Base-by-base conservation (phyloP, 2,888 invertebrate species). In the Andrena haemorrhoa region DNA sequence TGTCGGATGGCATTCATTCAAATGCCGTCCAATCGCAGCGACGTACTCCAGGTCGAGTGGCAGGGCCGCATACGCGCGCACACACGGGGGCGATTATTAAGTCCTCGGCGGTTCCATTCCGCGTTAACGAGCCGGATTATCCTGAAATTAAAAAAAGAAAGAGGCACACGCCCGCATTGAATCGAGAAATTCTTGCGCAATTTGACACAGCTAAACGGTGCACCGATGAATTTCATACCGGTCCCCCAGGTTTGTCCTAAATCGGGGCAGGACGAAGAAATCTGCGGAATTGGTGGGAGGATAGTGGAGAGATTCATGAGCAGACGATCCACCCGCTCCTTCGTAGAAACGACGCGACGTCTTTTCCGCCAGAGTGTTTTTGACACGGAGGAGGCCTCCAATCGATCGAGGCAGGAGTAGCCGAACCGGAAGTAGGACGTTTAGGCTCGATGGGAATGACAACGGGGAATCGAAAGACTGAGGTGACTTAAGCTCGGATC, bases 1-100 rank as follows among this genome's bases (percentile, higher is more conserved):
- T 88, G 89, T 84, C 84, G 78, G 82, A 83, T 84, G 78, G 82
- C 84, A 87, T 91, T 91, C 90, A 90, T 91, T 91, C 89, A 90
- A 90, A 90, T 87, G 80, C 82, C 82, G 82, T 82, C 75, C 84
- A 84, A 84, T 84, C 84, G 53, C 83, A 73, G 70, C 83, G 47
- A 66, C 79, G 79, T 73, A 79, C 75, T 72, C 58, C 75, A 73
- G 75, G 74, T 81, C 82, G 82, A 75, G 82, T 69, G 53, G 65
- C 82, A 82, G 82, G 75, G 66, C 66, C 71, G 75, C 51, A 20
- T 20, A 20, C 51, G 20, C 20, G 20, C 20, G 20, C 20, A 61
- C 56, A 60, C 56, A 64, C 66, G 49, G 53, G 51, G 33, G 20
- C 65, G 75, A 66, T 75, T 82, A 82, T 81, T 73, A 75, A 79